Conservation (phyloP, 1,140 invertebrate genomes). For the Scaptomyza graminum region DNA sequence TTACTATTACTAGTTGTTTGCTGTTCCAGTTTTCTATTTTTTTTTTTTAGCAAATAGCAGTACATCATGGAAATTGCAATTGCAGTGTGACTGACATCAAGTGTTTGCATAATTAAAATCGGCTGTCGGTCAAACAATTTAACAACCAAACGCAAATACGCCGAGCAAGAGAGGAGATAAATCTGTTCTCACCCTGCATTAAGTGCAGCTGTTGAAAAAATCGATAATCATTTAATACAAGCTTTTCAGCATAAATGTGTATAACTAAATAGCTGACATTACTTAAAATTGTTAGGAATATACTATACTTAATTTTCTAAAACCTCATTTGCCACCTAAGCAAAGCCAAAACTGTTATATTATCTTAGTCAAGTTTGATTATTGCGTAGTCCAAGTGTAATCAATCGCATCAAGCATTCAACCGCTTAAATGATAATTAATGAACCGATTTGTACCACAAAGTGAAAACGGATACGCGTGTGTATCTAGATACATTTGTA, state of each 20-base stretch:
- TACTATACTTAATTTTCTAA: too few relatives aligned
- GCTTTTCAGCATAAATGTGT: too few relatives aligned
- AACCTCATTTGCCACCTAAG: too few relatives aligned
- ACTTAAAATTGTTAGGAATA: too few relatives aligned
- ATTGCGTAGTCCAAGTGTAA: neutral
- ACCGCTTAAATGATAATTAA: slow-evolving; percentile 20
- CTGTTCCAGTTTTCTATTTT: too few relatives aligned
- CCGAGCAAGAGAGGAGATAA: slow-evolving; percentile 2
- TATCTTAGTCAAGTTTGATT: neutral
- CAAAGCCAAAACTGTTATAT: neutral
- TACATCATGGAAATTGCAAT: slow-evolving; percentile 31
- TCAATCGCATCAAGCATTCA: slow-evolving; percentile 2
- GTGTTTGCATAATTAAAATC: slow-evolving; percentile 38
- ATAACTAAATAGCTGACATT: too few relatives aligned
- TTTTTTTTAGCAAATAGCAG: neutral
- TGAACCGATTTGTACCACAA: slow-evolving; percentile 12
- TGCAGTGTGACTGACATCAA: slow-evolving; percentile 13
- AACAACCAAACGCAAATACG: slow-evolving; percentile 20
- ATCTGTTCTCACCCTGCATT: neutral
- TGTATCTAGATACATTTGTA: neutral
- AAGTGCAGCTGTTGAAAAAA: slow-evolving; percentile 13
- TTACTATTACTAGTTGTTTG: neutral
- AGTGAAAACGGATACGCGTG: slow-evolving; percentile 18
- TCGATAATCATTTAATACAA: slow-evolving; percentile 23
- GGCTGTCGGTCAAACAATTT: slow-evolving; percentile 28